These are phyloP conservation scores for Xanthia icteritia DNA, from an alignment of 2,888 invertebrate genomes.

Conservation along the genomic window DNA sequence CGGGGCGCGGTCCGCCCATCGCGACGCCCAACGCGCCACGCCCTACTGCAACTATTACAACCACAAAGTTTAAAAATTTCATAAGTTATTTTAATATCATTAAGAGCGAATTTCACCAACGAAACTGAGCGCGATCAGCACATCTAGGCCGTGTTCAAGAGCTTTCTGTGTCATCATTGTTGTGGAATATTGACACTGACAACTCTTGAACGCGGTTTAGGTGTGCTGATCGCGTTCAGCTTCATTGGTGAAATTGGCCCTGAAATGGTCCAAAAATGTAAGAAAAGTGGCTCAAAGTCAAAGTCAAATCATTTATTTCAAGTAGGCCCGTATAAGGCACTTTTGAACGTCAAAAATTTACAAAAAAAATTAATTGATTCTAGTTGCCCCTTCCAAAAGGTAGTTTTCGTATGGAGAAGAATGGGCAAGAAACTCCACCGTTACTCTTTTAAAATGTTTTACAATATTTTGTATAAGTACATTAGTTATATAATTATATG, in stretches of 20 bases:
- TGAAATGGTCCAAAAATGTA: background rate
- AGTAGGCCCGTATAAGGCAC: too few relatives aligned
- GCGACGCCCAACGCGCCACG: constrained; percentile 76
- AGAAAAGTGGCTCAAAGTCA: background rate
- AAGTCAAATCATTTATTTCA: too few relatives aligned
- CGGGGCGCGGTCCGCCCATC: constrained; percentile 78
- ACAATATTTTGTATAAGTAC: too few relatives aligned
- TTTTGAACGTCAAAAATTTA: too few relatives aligned
- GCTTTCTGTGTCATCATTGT: background rate
- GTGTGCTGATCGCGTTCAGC: background rate
- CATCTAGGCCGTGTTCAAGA: background rate
- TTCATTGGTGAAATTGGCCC: background rate
- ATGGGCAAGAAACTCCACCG: too few relatives aligned
- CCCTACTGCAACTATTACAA: constrained; percentile 68
- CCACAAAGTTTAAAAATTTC: constrained; percentile 23
- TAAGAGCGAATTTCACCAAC: background rate
- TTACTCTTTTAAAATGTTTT: too few relatives aligned
- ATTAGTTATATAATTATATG: too few relatives aligned
- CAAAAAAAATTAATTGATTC: too few relatives aligned
- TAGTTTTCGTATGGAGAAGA: too few relatives aligned
- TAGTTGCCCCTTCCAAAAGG: too few relatives aligned
- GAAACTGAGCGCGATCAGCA: background rate
- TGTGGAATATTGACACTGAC: background rate
- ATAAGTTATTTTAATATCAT: background rate
- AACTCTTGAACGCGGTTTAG: background rate